These are phyloP conservation scores for Lampropteryx suffumata DNA, from an alignment of 2,888 invertebrate genomes.

Conservation along the genomic window DNA sequence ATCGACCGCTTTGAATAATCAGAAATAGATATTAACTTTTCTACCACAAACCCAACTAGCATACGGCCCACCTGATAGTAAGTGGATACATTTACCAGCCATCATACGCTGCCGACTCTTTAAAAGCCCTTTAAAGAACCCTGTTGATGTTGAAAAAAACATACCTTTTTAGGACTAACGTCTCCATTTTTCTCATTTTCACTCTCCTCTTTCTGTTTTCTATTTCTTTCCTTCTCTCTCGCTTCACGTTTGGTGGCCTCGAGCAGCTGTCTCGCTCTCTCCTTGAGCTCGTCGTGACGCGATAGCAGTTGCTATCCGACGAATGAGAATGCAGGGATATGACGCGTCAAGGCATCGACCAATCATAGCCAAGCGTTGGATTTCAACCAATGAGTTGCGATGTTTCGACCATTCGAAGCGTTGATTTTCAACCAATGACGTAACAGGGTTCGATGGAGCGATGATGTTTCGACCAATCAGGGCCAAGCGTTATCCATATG, in stretches of 20 bases:
- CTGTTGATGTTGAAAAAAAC: too few relatives aligned
- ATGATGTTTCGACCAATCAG: conserved; percentile 30
- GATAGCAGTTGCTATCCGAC: conserved; percentile 86
- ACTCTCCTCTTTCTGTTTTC: conserved; percentile 61
- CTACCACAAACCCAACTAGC: too few relatives aligned
- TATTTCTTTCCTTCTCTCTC: conserved; percentile 69
- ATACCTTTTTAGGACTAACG: conserved; percentile 69
- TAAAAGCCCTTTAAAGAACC: too few relatives aligned
- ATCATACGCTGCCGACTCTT: too few relatives aligned
- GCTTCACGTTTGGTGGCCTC: conserved; percentile 90
- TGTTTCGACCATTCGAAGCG: conserved; percentile 32
- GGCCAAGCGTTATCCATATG: conserved; percentile 45
- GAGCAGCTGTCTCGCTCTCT: conserved; percentile 91
- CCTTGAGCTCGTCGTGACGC: conserved; percentile 92
- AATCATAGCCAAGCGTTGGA: conserved; percentile 1
- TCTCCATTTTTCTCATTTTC: conserved; percentile 84
- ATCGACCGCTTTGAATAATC: too few relatives aligned
- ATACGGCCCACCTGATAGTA: too few relatives aligned
- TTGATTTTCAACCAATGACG: conserved; percentile 30
- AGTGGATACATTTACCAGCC: too few relatives aligned
- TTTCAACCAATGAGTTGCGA: too few relatives aligned
- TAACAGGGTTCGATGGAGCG: too few relatives aligned
- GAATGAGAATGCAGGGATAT: conserved; percentile 21
- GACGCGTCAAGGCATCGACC: conserved; percentile 10
- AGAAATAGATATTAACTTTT: too few relatives aligned